phyloP scores from a whole-genome alignment of 2,888 invertebrate genomes.

The Nephrotoma flavescens region DNA sequence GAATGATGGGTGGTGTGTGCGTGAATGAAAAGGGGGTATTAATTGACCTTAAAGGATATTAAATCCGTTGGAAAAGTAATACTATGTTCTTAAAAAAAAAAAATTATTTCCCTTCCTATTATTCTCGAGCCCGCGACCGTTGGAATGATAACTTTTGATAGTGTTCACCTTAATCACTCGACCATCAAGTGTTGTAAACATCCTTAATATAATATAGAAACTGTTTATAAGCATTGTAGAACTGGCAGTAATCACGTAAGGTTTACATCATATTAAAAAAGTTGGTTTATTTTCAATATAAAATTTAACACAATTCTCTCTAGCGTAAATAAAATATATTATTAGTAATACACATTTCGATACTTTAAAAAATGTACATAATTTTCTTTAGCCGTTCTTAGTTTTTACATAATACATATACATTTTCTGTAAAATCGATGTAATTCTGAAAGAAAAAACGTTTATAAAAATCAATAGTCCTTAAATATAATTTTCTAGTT shows the following conservation, averaged over 20 bases:
- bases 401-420: not conserved
- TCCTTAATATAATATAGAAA: not conserved
- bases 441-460: not conserved
- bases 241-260: not conserved
- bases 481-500: not conserved
- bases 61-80: too few species aligned
- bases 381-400: not conserved
- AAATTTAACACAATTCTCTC: not conserved
- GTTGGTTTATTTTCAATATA: not conserved
- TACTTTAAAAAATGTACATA: not conserved
- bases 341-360: not conserved
- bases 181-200: too few species aligned
- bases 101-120: too few species aligned
- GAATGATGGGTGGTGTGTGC: too few species aligned
- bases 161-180: too few species aligned
- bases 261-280: not conserved
- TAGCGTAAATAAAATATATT: not conserved
- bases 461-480: not conserved
- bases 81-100: too few species aligned
- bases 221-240: not conserved
- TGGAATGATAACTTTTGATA: too few species aligned
- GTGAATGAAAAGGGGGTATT: too few species aligned
- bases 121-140: too few species aligned
- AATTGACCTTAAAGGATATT: too few species aligned
- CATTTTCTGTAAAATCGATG: not conserved